A percentile compares a stretch with the other conserved stretches of the same genome.
phyloP scores from a whole-genome alignment of 53 echinoderm and acorn worm species.

The Echinarachnius parma region DNA sequence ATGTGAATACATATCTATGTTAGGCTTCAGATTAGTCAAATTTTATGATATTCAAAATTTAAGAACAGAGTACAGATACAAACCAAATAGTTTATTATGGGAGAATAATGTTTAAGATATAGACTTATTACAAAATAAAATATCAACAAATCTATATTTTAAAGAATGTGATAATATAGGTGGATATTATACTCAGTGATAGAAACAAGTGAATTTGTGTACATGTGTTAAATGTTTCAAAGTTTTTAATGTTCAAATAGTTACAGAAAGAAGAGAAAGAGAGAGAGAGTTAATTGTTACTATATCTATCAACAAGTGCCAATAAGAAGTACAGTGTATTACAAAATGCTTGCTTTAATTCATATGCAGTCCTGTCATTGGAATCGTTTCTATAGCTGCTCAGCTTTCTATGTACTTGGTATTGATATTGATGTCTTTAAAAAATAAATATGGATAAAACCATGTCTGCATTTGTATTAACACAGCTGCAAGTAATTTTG shows the following conservation, averaged over 20 bases:
- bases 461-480: too few relatives aligned
- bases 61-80: too few relatives aligned
- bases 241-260: conserved; percentile 34
- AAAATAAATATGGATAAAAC: too few relatives aligned
- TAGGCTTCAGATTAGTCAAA: too few relatives aligned
- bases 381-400: conserved; percentile 36
- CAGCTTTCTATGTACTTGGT: too few relatives aligned
- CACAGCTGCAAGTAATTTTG: too few relatives aligned
- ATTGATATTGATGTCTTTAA: too few relatives aligned
- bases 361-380: conserved; percentile 28
- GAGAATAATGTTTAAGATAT: conserved; percentile 14
- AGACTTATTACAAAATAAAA: conserved; percentile 12
- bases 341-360: conserved; percentile 33
- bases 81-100: background rate
- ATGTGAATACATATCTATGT: too few relatives aligned
- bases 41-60: too few relatives aligned
- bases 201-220: conserved; percentile 40
- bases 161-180: conserved; percentile 21
- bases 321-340: conserved; percentile 41
- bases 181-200: conserved; percentile 18
- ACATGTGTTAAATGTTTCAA: conserved; percentile 43
- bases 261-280: conserved; percentile 7
- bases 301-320: conserved; percentile 45
- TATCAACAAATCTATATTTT: conserved; percentile 46
- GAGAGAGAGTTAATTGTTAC: conserved; percentile 24